Evolutionary conservation across 2,888 invertebrate species (phyloP).

Genomic region (Thalpophila matura): DNA sequence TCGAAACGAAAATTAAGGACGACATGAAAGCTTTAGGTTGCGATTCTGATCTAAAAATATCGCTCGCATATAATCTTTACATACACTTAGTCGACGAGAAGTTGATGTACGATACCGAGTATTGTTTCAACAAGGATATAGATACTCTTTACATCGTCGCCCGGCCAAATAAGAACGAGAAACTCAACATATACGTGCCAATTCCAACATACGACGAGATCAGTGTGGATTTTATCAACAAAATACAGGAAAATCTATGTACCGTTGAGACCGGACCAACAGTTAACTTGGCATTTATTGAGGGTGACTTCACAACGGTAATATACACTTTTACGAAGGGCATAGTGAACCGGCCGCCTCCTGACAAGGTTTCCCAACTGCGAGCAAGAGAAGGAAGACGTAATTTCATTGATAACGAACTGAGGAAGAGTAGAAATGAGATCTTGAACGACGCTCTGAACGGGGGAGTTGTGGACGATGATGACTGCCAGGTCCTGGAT

Average conservation of each 20-base stretch:
- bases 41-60: slow-evolving; percentile 78
- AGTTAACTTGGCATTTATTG: slow-evolving; percentile 84
- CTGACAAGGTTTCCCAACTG: slow-evolving; percentile 70
- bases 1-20: slow-evolving; percentile 84
- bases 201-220: slow-evolving; percentile 77
- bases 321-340: slow-evolving; percentile 86
- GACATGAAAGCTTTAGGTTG: slow-evolving; percentile 87
- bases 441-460: slow-evolving; percentile 83
- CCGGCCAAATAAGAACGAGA: slow-evolving; percentile 78
- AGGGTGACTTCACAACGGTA: slow-evolving; percentile 84
- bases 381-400: slow-evolving; percentile 78
- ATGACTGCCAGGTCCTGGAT: slow-evolving; percentile 78
- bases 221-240: slow-evolving; percentile 78
- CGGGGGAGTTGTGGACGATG: slow-evolving; percentile 84
- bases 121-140: slow-evolving; percentile 85
- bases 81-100: slow-evolving; percentile 85
- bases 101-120: slow-evolving; percentile 87
- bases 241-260: slow-evolving; percentile 85
- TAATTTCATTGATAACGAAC: slow-evolving; percentile 81
- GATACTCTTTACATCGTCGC: slow-evolving; percentile 85
- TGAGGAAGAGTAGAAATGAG: slow-evolving; percentile 76
- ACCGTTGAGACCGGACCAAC: slow-evolving; percentile 84
- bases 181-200: slow-evolving; percentile 86
- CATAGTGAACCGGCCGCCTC: slow-evolving; percentile 73
- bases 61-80: slow-evolving; percentile 84